Conservation (phyloP, 2,113 vertebrate species). For the Sminthopsis crassicaudata region DNA sequence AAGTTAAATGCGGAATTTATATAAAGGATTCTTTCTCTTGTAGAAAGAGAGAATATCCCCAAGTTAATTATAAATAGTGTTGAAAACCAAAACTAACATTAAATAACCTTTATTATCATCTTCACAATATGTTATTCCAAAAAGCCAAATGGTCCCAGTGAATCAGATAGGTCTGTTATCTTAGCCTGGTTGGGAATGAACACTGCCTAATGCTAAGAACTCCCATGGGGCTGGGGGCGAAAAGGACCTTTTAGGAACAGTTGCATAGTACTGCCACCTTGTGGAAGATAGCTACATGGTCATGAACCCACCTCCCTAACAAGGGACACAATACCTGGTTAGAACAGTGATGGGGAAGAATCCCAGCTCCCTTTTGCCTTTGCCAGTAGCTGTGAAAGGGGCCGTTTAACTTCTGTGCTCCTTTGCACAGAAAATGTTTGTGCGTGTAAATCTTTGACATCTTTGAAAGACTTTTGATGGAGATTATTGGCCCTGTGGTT, state of each 20-base stretch:
- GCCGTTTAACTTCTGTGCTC: background rate
- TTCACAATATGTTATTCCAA: background rate
- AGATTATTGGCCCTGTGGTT: background rate
- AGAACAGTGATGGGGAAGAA: background rate
- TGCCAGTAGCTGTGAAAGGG: background rate
- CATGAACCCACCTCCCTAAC: background rate
- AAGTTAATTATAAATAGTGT: background rate
- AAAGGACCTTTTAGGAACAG: background rate
- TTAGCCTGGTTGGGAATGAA: background rate
- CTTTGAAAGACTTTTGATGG: background rate
- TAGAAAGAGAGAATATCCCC: background rate
- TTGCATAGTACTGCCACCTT: slow-evolving; percentile 56
- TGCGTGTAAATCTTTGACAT: background rate
- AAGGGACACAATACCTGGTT: background rate
- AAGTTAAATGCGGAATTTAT: background rate
- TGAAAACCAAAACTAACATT: background rate
- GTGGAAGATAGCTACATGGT: background rate
- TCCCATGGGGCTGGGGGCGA: background rate
- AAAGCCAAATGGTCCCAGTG: background rate
- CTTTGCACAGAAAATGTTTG: background rate
- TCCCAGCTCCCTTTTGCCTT: background rate
- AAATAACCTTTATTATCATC: background rate
- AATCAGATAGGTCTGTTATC: background rate
- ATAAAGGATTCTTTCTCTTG: background rate
- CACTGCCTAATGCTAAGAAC: background rate